Evolutionary conservation across 1,140 invertebrate genomes (phyloP).

Genomic region (Macrobrachium nipponense): DNA sequence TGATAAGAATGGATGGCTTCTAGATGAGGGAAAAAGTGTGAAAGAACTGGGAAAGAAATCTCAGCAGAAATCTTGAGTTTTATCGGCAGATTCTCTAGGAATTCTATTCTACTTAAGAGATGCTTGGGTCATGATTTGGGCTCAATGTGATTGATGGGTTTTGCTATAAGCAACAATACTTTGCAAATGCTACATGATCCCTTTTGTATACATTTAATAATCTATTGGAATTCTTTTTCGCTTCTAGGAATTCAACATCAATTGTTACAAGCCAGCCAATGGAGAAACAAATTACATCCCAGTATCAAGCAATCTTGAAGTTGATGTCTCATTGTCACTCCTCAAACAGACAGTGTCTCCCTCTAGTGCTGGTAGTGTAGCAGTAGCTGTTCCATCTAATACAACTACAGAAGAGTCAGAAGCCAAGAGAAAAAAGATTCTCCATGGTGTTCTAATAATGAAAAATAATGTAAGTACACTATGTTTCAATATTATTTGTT

Average conservation of each 20-base stretch:
- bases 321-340: conserved; percentile 88
- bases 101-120: no score
- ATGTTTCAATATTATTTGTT: not conserved
- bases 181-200: not conserved
- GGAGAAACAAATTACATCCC: conserved; percentile 91
- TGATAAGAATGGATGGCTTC: no score
- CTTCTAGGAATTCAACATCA: conserved; percentile 82
- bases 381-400: conserved; percentile 71
- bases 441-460: conserved; percentile 92
- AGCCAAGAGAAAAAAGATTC: conserved; percentile 83
- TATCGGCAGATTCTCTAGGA: no score
- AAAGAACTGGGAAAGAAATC: no score
- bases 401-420: conserved; percentile 77
- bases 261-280: conserved; percentile 96
- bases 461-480: conserved; percentile 78
- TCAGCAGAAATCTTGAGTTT: no score
- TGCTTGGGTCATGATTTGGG: no score
- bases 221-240: conserved; percentile 15
- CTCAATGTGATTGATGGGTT: no score
- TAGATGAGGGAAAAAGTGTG: no score
- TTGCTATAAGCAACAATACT: not conserved
- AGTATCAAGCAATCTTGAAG: conserved; percentile 87
- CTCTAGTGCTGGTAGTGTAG: conserved; percentile 84
- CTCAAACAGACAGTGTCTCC: conserved; percentile 84
- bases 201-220: conserved; percentile 4